Conservation (phyloP, 2,797 vertebrate genomes). For the Setipinna tenuifilis region DNA sequence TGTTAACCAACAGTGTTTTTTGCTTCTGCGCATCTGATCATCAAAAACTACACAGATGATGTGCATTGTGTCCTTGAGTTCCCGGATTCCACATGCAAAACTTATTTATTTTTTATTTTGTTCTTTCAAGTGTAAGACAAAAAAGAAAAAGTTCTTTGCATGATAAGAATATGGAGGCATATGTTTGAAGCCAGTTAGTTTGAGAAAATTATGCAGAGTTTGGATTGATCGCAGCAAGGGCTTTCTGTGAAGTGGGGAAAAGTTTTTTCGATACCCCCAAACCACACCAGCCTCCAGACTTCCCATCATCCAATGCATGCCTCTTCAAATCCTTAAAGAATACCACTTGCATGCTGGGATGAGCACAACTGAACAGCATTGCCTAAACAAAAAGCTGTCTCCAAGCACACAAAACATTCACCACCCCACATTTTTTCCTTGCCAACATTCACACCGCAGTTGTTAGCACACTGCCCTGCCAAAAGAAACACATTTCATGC, state of each 20-base stretch:
- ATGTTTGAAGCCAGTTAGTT: slow-evolving; percentile 47
- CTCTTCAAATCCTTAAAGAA: slow-evolving; percentile 12
- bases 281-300: not conserved
- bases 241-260: slow-evolving; percentile 35
- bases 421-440: not conserved
- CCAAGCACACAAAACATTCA: not conserved
- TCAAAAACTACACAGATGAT: not conserved
- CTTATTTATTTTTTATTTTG: not conserved
- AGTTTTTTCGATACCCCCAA: slow-evolving; percentile 1
- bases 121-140: not conserved
- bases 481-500: not conserved
- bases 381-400: not conserved
- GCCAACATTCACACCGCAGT: not conserved
- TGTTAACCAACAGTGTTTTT: not conserved
- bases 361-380: not conserved
- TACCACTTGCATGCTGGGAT: not conserved
- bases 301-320: slow-evolving; percentile 15
- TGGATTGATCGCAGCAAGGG: slow-evolving; percentile 34
- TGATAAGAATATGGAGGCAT: slow-evolving; percentile 25
- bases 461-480: not conserved
- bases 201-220: slow-evolving; percentile 36
- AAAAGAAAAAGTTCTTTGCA: slow-evolving; percentile 33
- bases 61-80: not conserved
- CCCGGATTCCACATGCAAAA: not conserved
- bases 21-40: not conserved